Conservation (phyloP, 2,888 invertebrate genomes). For the Rhaphigaster nebulosa region DNA sequence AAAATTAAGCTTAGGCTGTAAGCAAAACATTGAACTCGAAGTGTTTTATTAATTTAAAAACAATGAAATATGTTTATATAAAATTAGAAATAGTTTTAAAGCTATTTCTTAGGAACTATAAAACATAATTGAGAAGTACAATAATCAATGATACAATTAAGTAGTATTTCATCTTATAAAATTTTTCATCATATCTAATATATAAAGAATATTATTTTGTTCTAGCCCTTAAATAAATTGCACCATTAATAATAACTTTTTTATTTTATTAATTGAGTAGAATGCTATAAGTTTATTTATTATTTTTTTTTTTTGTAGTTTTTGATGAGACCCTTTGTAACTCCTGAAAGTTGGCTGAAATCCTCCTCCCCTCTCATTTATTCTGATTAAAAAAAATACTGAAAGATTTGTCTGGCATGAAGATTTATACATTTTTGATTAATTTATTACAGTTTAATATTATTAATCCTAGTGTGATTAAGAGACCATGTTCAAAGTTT, state of each 20-base stretch:
- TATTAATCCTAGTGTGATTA: too few relatives aligned
- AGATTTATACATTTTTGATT: too few relatives aligned
- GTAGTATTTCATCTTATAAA: background rate
- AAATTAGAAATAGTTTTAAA: conserved; percentile 34
- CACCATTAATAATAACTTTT: background rate
- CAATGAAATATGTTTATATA: background rate
- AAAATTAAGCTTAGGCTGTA: background rate
- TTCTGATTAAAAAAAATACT: too few relatives aligned
- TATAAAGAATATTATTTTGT: background rate
- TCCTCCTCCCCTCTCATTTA: too few relatives aligned
- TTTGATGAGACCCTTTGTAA: background rate
- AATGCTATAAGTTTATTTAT: background rate
- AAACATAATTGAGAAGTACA: background rate
- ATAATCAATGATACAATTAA: background rate
- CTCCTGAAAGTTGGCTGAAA: background rate
- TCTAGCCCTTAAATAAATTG: background rate
- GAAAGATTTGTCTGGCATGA: too few relatives aligned
- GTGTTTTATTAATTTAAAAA: background rate
- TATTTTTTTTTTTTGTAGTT: background rate
- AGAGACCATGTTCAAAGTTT: too few relatives aligned
- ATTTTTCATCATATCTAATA: background rate
- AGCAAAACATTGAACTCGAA: background rate
- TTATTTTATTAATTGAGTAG: background rate
- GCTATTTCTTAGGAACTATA: conserved; percentile 33
- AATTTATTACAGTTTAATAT: too few relatives aligned